Evolutionary conservation across 2,888 invertebrate species (phyloP).

Genomic region (Byasa hedistus): DNA sequence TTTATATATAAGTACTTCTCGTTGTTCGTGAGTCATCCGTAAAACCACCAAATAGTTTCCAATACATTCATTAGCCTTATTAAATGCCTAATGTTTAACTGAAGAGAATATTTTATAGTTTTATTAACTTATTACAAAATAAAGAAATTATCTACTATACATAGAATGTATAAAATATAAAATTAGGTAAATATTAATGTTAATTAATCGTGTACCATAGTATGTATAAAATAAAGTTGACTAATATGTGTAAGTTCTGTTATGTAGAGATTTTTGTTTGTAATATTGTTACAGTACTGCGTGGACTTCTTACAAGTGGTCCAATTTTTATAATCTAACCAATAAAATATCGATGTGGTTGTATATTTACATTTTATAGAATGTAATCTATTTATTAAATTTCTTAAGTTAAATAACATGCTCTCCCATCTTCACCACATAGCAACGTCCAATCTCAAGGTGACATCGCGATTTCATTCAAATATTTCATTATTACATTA

Average conservation of each 20-base stretch:
- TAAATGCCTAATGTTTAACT: constrained; percentile 75
- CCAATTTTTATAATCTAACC: constrained; percentile 81
- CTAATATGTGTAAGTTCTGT: constrained; percentile 79
- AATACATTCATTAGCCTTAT: constrained; percentile 77
- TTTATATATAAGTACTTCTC: constrained; percentile 49
- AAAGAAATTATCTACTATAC: constrained; percentile 76
- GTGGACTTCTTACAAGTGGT: constrained; percentile 74
- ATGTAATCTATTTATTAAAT: constrained; percentile 77
- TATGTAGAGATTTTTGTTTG: constrained; percentile 80
- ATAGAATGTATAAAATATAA: constrained; percentile 76
- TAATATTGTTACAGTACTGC: constrained; percentile 78
- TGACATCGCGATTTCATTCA: background rate
- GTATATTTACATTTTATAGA: constrained; percentile 80
- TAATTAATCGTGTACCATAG: constrained; percentile 77
- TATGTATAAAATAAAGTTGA: constrained; percentile 80
- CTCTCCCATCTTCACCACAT: constrained; percentile 54
- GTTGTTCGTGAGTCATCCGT: constrained; percentile 62
- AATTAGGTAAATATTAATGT: constrained; percentile 74
- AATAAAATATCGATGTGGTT: constrained; percentile 80
- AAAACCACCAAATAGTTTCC: constrained; percentile 77
- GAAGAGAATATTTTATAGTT: constrained; percentile 79
- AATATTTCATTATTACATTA: no score
- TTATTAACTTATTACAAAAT: constrained; percentile 80
- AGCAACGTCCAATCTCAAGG: background rate
- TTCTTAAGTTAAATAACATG: constrained; percentile 63